Evolutionary conservation across 2,113 vertebrate species (phyloP).

Genomic region (Phodopus roborovskii): DNA sequence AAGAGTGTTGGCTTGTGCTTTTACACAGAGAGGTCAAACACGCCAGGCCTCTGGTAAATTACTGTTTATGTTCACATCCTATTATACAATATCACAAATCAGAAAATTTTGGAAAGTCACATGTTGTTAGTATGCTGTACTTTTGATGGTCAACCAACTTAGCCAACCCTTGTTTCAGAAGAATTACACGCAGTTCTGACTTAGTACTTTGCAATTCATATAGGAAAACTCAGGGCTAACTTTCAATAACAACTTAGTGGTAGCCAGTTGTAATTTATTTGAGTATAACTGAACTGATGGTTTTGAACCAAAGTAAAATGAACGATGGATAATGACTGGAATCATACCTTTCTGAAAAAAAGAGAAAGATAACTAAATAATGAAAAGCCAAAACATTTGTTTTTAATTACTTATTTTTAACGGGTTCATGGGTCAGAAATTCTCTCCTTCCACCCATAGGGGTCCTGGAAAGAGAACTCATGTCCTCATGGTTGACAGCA

Average conservation of each 20-base stretch:
- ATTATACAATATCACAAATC: neutral
- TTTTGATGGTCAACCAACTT: neutral
- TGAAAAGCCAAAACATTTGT: neutral
- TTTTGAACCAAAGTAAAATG: conserved; percentile 45
- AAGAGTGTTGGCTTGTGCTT: neutral
- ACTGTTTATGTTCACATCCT: neutral
- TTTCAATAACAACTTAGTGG: conserved; percentile 26
- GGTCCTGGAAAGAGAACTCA: neutral
- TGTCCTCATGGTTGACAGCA: neutral
- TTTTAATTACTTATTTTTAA: neutral
- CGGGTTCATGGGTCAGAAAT: too few species aligned
- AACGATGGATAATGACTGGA: neutral
- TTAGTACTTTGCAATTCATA: neutral
- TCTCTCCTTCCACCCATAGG: neutral
- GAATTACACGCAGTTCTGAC: neutral
- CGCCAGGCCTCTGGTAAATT: neutral
- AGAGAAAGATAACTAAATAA: neutral
- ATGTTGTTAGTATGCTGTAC: neutral
- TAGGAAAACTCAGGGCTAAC: neutral
- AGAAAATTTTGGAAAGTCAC: conserved; percentile 2
- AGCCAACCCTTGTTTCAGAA: conserved; percentile 11
- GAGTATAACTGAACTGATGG: neutral
- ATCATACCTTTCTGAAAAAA: neutral
- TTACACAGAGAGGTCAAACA: conserved; percentile 1
- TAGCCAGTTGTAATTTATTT: conserved; percentile 18